Base-by-base conservation (phyloP, 2,888 invertebrate genomes). In the Stenoptilia bipunctidactyla region DNA sequence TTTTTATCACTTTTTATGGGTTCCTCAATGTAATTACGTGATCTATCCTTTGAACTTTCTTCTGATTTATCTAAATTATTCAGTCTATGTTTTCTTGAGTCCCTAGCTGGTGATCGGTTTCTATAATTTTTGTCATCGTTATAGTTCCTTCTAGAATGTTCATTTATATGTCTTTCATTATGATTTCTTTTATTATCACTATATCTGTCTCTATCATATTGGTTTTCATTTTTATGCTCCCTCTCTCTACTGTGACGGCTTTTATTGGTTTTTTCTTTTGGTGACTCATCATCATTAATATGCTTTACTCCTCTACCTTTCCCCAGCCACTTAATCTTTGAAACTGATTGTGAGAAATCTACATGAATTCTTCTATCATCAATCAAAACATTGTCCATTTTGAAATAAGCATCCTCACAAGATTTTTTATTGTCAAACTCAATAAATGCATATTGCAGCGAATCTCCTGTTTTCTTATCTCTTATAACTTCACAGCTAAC, bases 321-420 rank as follows among this genome's bases (percentile, higher is more conserved):
- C 1, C 96, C 96, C 40, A 90, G 86, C 94, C 95, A 97, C 55
- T 91, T 91, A 53, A 95, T 88, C 75, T 97, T 98, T 1, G 98
- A 91, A 0, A 99, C 98, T 37, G 98, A 98, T 69, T 99, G 99
- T 48, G 97, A 98, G 82, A 99, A 99, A 75, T 99, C 99, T 0
- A 99, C 99, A 79, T 99, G 99, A 58, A 99, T 99, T 48, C 99
- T 87, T 15, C 99, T 86, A 66, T 99, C 99, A 76, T 99, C 99
- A 55, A 99, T 99, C 4, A 99, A 83, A 0, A 99, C 98, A 84
- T 99, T 99, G 67, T 98, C 98, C 99, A 99, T 99, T 85, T 99
- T 99, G 61, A 99, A 97, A 73, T 95, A 99, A 1, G 99, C 99
- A 54, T 94, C 93, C 79, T 99, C 99, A 76, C 99, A 99, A 0